Evolutionary conservation across 2,797 vertebrate genomes (phyloP).

Genomic region (Perdix hodgsoniae): DNA sequence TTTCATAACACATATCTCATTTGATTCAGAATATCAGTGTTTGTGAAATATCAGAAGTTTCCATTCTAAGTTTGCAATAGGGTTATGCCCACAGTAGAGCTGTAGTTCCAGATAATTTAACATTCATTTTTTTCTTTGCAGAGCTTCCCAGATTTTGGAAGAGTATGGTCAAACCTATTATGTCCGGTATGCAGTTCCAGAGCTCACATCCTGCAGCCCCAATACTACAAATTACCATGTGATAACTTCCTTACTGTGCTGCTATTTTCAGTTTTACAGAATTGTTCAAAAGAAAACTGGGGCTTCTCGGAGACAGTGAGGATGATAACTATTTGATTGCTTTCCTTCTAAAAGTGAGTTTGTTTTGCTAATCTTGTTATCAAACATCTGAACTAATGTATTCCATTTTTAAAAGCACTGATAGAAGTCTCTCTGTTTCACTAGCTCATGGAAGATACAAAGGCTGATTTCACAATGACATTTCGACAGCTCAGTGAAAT

Average conservation of each 20-base stretch:
- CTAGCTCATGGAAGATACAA: slow-evolving; percentile 86
- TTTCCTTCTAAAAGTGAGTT: slow-evolving; percentile 83
- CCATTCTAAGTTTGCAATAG: background rate
- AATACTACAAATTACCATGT: background rate
- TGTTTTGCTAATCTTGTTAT: background rate
- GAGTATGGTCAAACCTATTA: slow-evolving; percentile 78
- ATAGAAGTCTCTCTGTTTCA: slow-evolving; percentile 36
- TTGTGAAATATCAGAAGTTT: background rate
- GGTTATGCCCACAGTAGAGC: background rate
- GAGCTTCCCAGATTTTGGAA: slow-evolving; percentile 79
- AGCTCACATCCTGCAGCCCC: background rate
- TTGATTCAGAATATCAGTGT: background rate
- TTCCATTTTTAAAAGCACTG: background rate
- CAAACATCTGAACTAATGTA: slow-evolving; percentile 1
- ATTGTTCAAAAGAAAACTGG: slow-evolving; percentile 85
- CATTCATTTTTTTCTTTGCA: slow-evolving; percentile 59
- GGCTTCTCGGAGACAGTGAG: slow-evolving; percentile 80
- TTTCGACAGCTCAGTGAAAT: slow-evolving; percentile 86
- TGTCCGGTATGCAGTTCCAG: slow-evolving; percentile 73
- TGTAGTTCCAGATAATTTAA: background rate
- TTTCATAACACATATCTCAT: background rate
- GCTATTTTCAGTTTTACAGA: slow-evolving; percentile 81
- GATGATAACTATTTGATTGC: slow-evolving; percentile 80
- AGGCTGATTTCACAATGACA: slow-evolving; percentile 87
- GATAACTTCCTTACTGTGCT: slow-evolving; percentile 20